Percentiles rank a stretch among this genome's conserved stretches.
phyloP scores from a whole-genome alignment of 1,140 invertebrate genomes.

The Lethocerus indicus region DNA sequence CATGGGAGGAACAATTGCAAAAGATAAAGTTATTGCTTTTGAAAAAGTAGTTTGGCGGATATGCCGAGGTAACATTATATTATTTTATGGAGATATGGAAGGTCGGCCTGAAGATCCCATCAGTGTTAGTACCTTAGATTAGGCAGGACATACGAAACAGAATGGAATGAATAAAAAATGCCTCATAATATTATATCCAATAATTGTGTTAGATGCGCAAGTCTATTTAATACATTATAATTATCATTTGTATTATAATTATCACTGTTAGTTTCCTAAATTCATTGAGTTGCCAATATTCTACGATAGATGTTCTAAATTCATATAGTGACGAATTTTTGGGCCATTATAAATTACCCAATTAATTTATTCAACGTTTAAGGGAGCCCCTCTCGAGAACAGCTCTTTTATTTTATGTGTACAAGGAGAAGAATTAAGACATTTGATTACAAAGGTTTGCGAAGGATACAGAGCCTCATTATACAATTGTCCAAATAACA shows the following conservation, averaged over 20 bases:
- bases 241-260: too few relatives aligned
- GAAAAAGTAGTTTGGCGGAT: slow-evolving; percentile 74
- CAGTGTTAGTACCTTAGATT: too few relatives aligned
- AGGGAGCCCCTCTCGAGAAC: slow-evolving; percentile 31
- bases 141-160: too few relatives aligned
- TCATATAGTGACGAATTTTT: too few relatives aligned
- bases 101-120: slow-evolving; percentile 74
- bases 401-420: slow-evolving; percentile 97
- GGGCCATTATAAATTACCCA: too few relatives aligned
- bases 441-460: slow-evolving; percentile 89
- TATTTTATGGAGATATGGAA: slow-evolving; percentile 72
- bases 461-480: slow-evolving; percentile 82
- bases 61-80: slow-evolving; percentile 75
- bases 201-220: not conserved
- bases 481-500: slow-evolving; percentile 82
- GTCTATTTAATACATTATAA: not conserved
- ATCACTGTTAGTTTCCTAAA: too few relatives aligned
- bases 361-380: too few relatives aligned
- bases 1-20: not conserved
- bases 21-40: slow-evolving; percentile 31
- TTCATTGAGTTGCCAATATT: too few relatives aligned
- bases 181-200: slow-evolving; percentile 21
- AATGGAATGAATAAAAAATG: too few relatives aligned
- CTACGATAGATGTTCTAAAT: too few relatives aligned
- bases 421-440: slow-evolving; percentile 96